Evolutionary conservation across 2,113 vertebrate species (phyloP), one percentile per base, ranked within the genome.

Genomic region (Neolamprologus cancellatus): DNA sequence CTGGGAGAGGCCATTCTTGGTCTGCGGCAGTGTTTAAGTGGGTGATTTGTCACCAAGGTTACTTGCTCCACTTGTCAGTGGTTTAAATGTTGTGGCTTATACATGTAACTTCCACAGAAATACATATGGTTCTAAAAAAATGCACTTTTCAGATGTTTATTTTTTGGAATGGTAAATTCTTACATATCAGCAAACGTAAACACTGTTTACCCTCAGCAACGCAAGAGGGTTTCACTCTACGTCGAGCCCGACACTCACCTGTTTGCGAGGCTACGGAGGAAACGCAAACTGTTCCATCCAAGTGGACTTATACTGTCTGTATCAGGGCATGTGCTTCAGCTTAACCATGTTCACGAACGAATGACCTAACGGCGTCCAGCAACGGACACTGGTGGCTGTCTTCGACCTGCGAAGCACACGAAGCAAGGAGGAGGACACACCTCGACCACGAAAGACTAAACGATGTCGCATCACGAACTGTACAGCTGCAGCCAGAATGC

Each of bases 151-250:
- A 87, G 52, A 85, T 84, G 61, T 92, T 91, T 87, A 81, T 87
- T 87, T 83, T 89, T 84, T 84, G 52, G 76, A 91, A 89, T 79
- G 53, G 30, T 79, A 23, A 76, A 55, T 78, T 84, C 20, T 83
- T 88, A 83, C 89, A 91, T 87, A 91, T 91, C 91, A 92, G 79
- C 80, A 79, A 52, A 74, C 85, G 41, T 61, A 83, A 88, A 93
- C 52, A 76, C 52, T 84, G 61, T 84, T 78, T 36, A 55, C 84
- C 81, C 86, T 87, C 83, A 46, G 32, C 76, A 83, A 82, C 46
- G 25, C 34, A 44, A 32, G 48, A 76, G 39, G 84, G 76, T 82
- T 93, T 76, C 48, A 41, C 69, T 81, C 79, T 92, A 82, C 34
- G 44, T 85, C 74, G 13, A 83, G 66, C 69, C 85, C 28, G 13